Conservation (phyloP, 2,113 vertebrate species). For the Tychaedon coryphoeus region DNA sequence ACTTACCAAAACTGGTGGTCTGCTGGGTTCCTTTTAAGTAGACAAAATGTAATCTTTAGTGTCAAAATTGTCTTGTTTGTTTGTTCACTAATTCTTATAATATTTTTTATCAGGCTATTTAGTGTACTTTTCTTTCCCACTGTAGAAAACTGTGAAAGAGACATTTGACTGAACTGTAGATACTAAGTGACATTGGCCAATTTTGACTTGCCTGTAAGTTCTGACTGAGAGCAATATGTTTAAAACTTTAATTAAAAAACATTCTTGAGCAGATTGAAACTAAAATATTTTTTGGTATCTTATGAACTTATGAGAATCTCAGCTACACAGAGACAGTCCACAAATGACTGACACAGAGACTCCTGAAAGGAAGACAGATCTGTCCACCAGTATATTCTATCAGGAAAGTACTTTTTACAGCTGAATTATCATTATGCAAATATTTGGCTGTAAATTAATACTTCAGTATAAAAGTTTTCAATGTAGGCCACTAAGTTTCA, state of each 20-base stretch:
- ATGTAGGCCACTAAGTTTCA: not conserved
- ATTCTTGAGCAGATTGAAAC: not conserved
- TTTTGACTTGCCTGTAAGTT: not conserved
- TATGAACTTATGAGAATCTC: not conserved
- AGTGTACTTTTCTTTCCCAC: not conserved
- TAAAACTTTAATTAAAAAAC: not conserved
- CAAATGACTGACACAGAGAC: not conserved
- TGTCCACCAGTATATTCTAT: fast-evolving
- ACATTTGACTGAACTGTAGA: not conserved
- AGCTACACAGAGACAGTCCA: not conserved
- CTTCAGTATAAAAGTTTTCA: not conserved
- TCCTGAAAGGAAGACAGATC: not conserved
- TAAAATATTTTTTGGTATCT: not conserved
- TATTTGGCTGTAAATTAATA: not conserved
- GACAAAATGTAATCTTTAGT: not conserved
- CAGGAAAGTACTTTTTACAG: not conserved
- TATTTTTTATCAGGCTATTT: not conserved
- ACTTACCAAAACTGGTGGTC: not conserved
- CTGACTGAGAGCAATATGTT: not conserved
- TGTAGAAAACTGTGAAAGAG: not conserved
- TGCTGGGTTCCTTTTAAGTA: not conserved
- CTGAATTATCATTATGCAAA: not conserved
- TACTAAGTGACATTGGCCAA: not conserved
- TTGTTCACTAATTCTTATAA: not conserved
- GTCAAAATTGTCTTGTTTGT: not conserved